phyloP scores from a whole-genome alignment of 2,113 vertebrate genomes.

The Strix uralensis region DNA sequence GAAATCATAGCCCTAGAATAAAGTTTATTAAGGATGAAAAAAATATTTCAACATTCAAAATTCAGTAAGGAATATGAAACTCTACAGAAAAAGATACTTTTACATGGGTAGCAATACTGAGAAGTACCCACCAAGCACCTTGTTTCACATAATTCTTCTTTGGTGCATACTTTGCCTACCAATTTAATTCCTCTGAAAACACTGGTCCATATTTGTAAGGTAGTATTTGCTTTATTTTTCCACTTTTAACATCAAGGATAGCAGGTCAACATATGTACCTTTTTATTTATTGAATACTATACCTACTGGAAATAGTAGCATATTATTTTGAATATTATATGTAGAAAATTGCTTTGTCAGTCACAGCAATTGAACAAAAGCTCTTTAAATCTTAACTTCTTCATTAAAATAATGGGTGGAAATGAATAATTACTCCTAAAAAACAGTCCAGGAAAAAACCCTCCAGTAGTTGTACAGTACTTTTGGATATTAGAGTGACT shows the following conservation, averaged over 20 bases:
- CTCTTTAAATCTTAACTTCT: not conserved
- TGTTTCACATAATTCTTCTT: not conserved
- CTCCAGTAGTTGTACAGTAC: not conserved
- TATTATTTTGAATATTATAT: not conserved
- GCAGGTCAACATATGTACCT: not conserved
- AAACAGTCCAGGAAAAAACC: not conserved
- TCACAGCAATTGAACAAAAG: not conserved
- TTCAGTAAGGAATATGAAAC: not conserved
- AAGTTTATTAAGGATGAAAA: not conserved
- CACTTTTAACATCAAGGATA: not conserved
- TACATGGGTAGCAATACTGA: not conserved
- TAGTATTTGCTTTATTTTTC: not conserved
- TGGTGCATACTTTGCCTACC: not conserved
- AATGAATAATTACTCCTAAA: not conserved
- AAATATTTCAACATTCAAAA: not conserved
- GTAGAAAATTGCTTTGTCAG: not conserved
- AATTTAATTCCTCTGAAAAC: not conserved
- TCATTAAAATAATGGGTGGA: not conserved
- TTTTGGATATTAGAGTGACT: not conserved
- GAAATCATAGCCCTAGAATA: not conserved
- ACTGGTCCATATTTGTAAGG: not conserved
- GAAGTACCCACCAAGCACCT: not conserved
- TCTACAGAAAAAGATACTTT: not conserved
- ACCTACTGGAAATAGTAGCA: not conserved
- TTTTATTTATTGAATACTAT: not conserved